These are phyloP conservation scores for Hydra vulgaris DNA, from an alignment of 30 jellyfish, hydroid and myxozoan species.

Conservation along the genomic window DNA sequence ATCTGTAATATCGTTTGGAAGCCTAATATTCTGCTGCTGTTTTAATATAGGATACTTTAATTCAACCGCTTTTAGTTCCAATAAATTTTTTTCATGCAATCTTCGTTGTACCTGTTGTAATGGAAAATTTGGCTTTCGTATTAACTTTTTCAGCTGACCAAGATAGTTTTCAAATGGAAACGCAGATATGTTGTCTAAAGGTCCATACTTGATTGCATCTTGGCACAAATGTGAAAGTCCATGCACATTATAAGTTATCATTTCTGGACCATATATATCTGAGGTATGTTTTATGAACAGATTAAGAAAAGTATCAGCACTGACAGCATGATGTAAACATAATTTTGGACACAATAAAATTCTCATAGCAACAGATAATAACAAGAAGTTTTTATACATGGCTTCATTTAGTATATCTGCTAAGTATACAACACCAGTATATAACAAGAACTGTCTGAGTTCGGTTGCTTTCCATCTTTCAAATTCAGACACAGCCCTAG, in stretches of 20 bases:
- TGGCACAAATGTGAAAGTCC: neutral
- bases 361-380: neutral
- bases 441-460: neutral
- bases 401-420: neutral
- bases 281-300: neutral
- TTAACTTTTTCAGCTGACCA: conserved; percentile 1
- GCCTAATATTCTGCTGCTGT: neutral
- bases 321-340: neutral
- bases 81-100: neutral
- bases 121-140: neutral
- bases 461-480: neutral
- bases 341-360: neutral
- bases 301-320: neutral
- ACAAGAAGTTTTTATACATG: neutral
- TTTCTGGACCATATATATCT: neutral
- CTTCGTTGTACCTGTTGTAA: neutral
- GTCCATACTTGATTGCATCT: neutral
- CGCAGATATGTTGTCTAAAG: neutral
- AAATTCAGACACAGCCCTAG: neutral
- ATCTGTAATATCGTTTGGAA: neutral
- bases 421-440: neutral
- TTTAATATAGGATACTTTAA: neutral
- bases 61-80: neutral
- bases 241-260: neutral
- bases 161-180: conserved; percentile 1